Evolutionary conservation across 2,113 vertebrate species (phyloP), one percentile per base, ranked within the genome.

Genomic region (mouse (Mus musculus)): DNA sequence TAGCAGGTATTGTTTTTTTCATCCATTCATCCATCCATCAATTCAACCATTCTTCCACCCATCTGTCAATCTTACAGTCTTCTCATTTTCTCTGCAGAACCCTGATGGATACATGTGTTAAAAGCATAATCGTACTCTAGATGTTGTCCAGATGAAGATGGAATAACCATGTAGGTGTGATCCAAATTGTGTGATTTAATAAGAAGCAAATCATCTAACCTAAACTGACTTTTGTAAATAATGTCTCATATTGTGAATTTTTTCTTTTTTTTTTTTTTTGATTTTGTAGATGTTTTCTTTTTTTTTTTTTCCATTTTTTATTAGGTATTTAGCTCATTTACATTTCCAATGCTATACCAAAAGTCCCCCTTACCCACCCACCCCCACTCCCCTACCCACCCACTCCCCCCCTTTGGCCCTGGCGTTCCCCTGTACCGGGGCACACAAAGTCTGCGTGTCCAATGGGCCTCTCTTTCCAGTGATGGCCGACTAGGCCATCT

Each of bases 51-150:
- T 6, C 56, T 26, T 90, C 30, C 39, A n/a, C n/a, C 71, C 36
- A 22, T 85, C 36, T 72, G 30, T 54, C 71, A 16, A 3, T 56
- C 30, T 72, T 88, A 10, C 80, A 46, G 72, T 82, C 19, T 89
- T 33, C 78, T 42, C 36, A 67, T 30, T 90, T 87, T 95, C n/a
- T 95, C 46, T 93, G 30, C 52, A 76, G 17, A 92, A 52, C 14
- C 1, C 16, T 96, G 65, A 85, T 22, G 49, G 42, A 69, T 39
- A 42, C 2, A 61, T 4, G 4, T 80, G 2, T 14, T 90, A 94
- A 88, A 61, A 84, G 7, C 63, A 33, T 7, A 54, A 30, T 12
- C 6, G 65, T 91, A 46, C 6, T 33, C 7, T 33, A 72, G 71
- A 84, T 90, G 8, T 46, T 75, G 14, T 49, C 12, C 4, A 67